A percentile compares a stretch with the other conserved stretches of the same genome.
phyloP scores from a whole-genome alignment of 2,888 invertebrate species.

The Spilosoma lubricipeda region DNA sequence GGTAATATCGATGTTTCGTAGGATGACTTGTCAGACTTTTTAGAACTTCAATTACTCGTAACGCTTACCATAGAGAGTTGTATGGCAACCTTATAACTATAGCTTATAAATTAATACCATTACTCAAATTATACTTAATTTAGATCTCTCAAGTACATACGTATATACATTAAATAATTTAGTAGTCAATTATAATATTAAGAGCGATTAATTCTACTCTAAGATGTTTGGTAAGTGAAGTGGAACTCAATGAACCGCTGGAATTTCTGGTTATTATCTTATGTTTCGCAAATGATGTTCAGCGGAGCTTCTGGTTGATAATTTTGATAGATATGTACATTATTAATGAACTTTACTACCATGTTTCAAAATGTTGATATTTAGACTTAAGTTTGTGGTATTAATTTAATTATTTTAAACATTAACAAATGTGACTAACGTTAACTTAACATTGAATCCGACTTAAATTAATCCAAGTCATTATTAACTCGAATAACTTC shows the following conservation, averaged over 20 bases:
- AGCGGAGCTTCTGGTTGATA: slow-evolving; percentile 15
- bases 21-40: no score
- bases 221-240: slow-evolving; percentile 68
- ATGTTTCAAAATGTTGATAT: background rate
- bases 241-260: slow-evolving; percentile 64
- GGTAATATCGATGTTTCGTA: no score
- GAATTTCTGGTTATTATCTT: slow-evolving; percentile 59
- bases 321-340: slow-evolving; percentile 13
- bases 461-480: background rate
- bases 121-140: slow-evolving; percentile 23
- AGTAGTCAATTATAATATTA: slow-evolving; percentile 62
- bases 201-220: slow-evolving; percentile 52
- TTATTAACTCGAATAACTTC: background rate
- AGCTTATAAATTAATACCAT: slow-evolving; percentile 17
- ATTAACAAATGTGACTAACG: background rate
- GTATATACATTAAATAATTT: slow-evolving; percentile 52
- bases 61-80: no score
- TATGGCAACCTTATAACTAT: no score
- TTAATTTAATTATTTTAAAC: background rate
- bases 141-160: slow-evolving; percentile 22
- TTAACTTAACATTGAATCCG: background rate
- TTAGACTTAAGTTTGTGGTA: background rate
- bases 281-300: slow-evolving; percentile 35
- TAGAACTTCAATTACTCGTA: no score
- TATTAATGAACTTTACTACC: slow-evolving; percentile 10